Base-by-base conservation (phyloP, 2,888 invertebrate species). In the Rhagonycha lutea region DNA sequence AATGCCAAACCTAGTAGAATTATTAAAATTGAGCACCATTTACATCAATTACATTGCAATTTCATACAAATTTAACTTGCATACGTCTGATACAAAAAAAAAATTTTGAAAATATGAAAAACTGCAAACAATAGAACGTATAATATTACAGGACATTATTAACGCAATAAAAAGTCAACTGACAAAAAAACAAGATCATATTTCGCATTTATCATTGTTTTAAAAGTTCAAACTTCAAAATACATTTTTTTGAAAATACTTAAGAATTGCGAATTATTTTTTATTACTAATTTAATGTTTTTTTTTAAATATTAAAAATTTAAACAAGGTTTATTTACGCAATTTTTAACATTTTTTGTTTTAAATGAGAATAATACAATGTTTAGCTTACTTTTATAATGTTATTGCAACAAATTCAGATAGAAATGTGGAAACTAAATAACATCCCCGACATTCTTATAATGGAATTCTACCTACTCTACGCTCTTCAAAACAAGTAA, bases 21-120 rank as follows among this genome's bases (percentile, higher is more conserved):
- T 65, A 65, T 65, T 24, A 65, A 24, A 65, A 65, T 65, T 65
- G 63, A 26, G 24, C 63, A 24, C 24, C 63, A 65, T 65, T 65
- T 65, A 65, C 63, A 65, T 65, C 63, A 65, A 65, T 65, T 65
- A 65, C 24, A n/a, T 24, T n/a, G n/a, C 63, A 65, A 65, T 65
- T 65, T 65, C 23, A 65, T 65, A 65, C 26, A 26, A 65, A 65
- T 65, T 65, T 24, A 65, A 65, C 63, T 65, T 65, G 63, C n/a
- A n/a, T n/a, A 47, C 47, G 7, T 5, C n/a, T n/a, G 47, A 47
- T 47, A 47, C 47, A 47, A 47, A 47, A 47, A n/a, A 47, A 47
- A 47, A n/a, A n/a, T n/a, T 47, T 47, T n/a, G n/a, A 47, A 47
- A 47, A 47, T 47, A n/a, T 47, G n/a, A 7, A 47, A 47, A 47